Percentiles rank a stretch among this genome's conserved stretches.
phyloP scores from a whole-genome alignment of 2,888 invertebrate genomes.

The Cheilosia variabilis region DNA sequence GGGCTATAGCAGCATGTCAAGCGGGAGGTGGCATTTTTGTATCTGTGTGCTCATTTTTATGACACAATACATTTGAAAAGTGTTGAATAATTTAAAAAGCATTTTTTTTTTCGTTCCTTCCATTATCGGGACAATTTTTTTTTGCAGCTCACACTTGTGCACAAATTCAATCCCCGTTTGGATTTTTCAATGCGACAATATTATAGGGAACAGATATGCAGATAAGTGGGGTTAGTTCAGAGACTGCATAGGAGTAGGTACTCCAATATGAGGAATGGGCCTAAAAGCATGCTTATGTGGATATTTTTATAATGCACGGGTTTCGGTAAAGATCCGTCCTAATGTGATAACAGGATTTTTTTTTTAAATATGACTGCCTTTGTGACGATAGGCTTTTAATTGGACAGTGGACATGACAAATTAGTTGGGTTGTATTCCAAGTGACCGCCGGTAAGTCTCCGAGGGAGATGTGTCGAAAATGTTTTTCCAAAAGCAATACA shows the following conservation, averaged over 20 bases:
- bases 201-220: constrained; percentile 26
- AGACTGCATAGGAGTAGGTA: not conserved
- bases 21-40: constrained; percentile 26
- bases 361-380: constrained; percentile 12
- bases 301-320: constrained; percentile 61
- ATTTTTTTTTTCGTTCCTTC: constrained; percentile 29
- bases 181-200: constrained; percentile 35
- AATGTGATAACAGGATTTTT: not conserved
- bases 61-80: constrained; percentile 70
- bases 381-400: not conserved
- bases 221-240: not conserved
- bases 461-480: no score
- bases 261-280: not conserved
- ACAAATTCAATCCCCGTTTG: constrained; percentile 16
- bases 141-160: constrained; percentile 31
- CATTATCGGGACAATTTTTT: constrained; percentile 18
- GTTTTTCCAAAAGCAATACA: no score
- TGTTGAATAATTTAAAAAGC: constrained; percentile 71
- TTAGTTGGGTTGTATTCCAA: no score
- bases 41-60: constrained; percentile 46
- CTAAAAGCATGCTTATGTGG: constrained; percentile 39
- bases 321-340: constrained; percentile 34
- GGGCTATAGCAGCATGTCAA: constrained; percentile 16
- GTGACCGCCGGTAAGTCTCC: no score
- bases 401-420: no score